Evolutionary conservation across 2,888 invertebrate genomes (phyloP).

Genomic region (Limenitis camilla): DNA sequence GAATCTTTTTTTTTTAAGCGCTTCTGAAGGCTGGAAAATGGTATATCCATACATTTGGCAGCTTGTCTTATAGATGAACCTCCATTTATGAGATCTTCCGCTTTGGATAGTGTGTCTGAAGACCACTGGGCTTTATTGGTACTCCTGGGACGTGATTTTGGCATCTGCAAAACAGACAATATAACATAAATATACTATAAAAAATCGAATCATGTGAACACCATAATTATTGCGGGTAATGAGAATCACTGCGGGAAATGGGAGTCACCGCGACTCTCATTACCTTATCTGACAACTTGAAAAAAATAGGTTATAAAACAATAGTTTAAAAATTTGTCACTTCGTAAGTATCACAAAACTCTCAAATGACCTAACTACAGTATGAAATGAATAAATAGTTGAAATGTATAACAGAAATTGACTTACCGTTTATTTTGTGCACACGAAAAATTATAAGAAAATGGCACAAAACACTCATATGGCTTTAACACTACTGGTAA

Average conservation of each 20-base stretch:
- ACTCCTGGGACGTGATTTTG: too few relatives aligned
- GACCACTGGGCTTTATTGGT: constrained; percentile 31
- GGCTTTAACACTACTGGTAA: too few relatives aligned
- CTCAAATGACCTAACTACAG: too few relatives aligned
- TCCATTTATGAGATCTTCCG: constrained; percentile 25
- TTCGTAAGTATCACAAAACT: too few relatives aligned
- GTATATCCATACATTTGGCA: constrained; percentile 21
- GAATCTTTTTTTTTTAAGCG: constrained; percentile 24
- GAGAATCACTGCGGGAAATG: constrained; percentile 23
- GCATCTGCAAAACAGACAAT: constrained; percentile 25
- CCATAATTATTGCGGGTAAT: constrained; percentile 26
- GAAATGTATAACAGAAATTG: too few relatives aligned
- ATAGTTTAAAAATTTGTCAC: too few relatives aligned
- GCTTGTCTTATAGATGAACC: constrained; percentile 29
- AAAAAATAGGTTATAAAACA: too few relatives aligned
- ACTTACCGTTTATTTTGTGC: too few relatives aligned
- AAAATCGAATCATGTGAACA: constrained; percentile 14
- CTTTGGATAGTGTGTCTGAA: constrained; percentile 26
- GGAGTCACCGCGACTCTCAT: constrained; percentile 27
- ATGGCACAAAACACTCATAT: too few relatives aligned
- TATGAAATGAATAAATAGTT: too few relatives aligned
- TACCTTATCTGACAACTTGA: too few relatives aligned
- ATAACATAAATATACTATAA: constrained; percentile 18
- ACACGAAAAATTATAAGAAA: too few relatives aligned
- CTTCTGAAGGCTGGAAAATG: constrained; percentile 27